Evolutionary conservation across 92 coral and sea anemone genomes (phyloP).

Genomic region (Anthopleura xanthogrammica): DNA sequence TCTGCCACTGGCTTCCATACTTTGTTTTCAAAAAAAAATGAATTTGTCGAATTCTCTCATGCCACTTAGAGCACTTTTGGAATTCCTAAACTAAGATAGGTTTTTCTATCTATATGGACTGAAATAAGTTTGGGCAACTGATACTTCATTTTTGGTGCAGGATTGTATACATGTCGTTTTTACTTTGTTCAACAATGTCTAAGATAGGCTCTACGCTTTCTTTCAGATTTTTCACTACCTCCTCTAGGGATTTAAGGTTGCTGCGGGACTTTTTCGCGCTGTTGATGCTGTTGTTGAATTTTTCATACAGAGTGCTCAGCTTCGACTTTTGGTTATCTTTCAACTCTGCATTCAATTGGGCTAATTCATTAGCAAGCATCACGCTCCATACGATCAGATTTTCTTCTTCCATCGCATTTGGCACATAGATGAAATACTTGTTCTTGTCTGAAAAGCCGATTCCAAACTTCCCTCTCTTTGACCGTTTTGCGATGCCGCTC

Average conservation of each 20-base stretch:
- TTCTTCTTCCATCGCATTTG: conserved; percentile 25
- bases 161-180: not conserved
- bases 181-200: not conserved
- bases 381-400: conserved; percentile 40
- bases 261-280: conserved; percentile 1
- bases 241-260: conserved; percentile 12
- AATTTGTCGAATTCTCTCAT: no score
- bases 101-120: no score
- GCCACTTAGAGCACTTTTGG: no score
- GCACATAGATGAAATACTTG: conserved; percentile 32
- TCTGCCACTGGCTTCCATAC: no score
- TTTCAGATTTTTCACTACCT: not conserved
- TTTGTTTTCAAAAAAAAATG: no score
- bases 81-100: no score
- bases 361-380: conserved; percentile 39
- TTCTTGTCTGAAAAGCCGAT: not conserved
- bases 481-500: conserved; percentile 27
- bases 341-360: conserved; percentile 17
- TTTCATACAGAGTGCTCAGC: conserved; percentile 16
- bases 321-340: conserved; percentile 1
- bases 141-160: not conserved
- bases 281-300: conserved; percentile 5
- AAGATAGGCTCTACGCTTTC: conserved; percentile 14
- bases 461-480: conserved; percentile 25
- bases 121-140: not conserved